Percentiles rank a stretch among this genome's conserved stretches.
Conservation (phyloP, 2,113 vertebrate species). For the Ochotona princeps region DNA sequence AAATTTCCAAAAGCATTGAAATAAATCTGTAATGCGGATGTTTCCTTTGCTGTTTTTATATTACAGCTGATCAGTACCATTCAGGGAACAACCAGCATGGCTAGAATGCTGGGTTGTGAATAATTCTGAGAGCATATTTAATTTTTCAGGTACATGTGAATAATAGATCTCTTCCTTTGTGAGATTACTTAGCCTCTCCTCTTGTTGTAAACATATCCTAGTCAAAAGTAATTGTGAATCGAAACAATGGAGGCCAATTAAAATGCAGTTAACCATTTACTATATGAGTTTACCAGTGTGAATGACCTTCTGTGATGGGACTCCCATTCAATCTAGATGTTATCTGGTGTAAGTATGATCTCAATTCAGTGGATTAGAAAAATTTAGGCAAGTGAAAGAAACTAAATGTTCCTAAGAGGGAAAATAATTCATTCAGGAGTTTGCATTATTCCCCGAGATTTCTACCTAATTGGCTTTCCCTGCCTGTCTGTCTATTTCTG, state of each 20-base stretch:
- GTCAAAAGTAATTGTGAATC: slow-evolving; percentile 62
- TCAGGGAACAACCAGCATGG: slow-evolving; percentile 63
- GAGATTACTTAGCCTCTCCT: not conserved
- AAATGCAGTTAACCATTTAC: not conserved
- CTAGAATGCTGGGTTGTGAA: slow-evolving; percentile 54
- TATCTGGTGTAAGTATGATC: not conserved
- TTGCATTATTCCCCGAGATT: not conserved
- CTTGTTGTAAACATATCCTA: slow-evolving; percentile 57
- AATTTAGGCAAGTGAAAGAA: not conserved
- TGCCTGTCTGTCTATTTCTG: not conserved
- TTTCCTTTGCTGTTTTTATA: slow-evolving; percentile 63
- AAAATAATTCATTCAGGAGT: slow-evolving; percentile 1
- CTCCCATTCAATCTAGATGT: not conserved
- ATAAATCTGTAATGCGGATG: slow-evolving; percentile 11
- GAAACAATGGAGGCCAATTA: slow-evolving; percentile 50
- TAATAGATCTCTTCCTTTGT: slow-evolving; percentile 66
- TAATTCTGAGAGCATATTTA: slow-evolving; percentile 71
- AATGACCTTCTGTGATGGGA: not conserved
- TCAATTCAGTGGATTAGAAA: not conserved
- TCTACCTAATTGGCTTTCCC: not conserved
- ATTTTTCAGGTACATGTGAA: slow-evolving; percentile 59
- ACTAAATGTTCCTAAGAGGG: not conserved
- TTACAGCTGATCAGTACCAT: slow-evolving; percentile 35
- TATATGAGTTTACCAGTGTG: not conserved
- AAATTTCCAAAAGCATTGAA: slow-evolving; percentile 56